Percentiles rank a stretch among this genome's conserved stretches.
These are phyloP conservation scores for Acanthurus tractus DNA, from an alignment of 2,797 vertebrate species.

Conservation along the genomic window DNA sequence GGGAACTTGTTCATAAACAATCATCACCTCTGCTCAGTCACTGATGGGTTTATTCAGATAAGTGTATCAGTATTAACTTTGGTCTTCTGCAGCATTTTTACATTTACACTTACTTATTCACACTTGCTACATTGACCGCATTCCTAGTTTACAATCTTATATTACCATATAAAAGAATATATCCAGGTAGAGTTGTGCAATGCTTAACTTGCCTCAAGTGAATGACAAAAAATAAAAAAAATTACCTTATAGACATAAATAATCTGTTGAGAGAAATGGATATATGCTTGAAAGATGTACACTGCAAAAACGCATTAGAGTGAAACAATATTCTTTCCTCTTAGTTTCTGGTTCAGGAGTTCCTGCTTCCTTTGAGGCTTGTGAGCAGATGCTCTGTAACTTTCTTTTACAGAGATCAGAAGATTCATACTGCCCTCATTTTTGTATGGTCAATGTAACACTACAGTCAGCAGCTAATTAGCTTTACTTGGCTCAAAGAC, in stretches of 20 bases:
- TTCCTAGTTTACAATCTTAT: background rate
- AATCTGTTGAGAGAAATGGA: background rate
- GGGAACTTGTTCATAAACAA: conserved; percentile 9
- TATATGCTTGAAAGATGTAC: background rate
- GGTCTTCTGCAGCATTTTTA: background rate
- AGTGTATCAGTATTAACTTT: conserved; percentile 4
- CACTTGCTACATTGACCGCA: background rate
- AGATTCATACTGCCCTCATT: too few relatives aligned
- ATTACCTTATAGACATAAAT: background rate
- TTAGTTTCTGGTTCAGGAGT: too few relatives aligned
- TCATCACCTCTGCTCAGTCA: conserved; percentile 17
- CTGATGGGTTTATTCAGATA: conserved; percentile 7
- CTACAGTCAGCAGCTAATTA: background rate
- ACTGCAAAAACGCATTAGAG: too few relatives aligned
- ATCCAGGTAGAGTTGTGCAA: background rate
- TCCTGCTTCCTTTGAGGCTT: too few relatives aligned
- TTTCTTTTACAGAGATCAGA: too few relatives aligned
- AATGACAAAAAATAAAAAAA: background rate
- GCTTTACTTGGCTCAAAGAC: background rate
- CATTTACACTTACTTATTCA: too few relatives aligned
- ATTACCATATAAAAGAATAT: background rate
- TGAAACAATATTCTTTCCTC: too few relatives aligned
- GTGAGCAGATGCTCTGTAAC: too few relatives aligned
- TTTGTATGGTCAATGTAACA: background rate
- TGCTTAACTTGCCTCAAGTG: background rate